phyloP scores from a whole-genome alignment of 2,888 invertebrate species.

The Periphyllus acericola region DNA sequence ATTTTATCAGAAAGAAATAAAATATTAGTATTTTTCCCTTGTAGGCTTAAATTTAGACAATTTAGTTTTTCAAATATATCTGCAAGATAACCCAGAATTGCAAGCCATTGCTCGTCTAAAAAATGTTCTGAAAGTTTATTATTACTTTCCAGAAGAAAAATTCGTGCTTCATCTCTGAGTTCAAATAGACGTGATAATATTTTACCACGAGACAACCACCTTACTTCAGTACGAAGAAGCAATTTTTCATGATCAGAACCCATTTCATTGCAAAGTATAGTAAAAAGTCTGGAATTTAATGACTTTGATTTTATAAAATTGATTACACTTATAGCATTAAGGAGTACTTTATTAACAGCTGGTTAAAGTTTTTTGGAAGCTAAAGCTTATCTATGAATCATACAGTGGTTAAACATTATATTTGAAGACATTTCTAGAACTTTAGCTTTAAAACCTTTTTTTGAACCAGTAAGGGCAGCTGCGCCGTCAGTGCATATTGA shows the following conservation, averaged over 20 bases:
- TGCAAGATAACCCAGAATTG: too few species aligned
- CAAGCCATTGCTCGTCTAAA: constrained; percentile 48
- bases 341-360: constrained; percentile 19
- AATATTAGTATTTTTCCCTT: too few species aligned
- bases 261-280: constrained; percentile 42
- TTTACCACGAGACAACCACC: too few species aligned
- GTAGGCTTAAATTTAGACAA: too few species aligned
- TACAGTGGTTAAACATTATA: constrained; percentile 23
- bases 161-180: constrained; percentile 19
- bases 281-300: constrained; percentile 35
- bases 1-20: too few species aligned
- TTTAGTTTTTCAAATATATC: too few species aligned
- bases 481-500: constrained; percentile 1
- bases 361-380: constrained; percentile 20
- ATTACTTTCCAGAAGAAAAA: constrained; percentile 38
- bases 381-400: constrained; percentile 39
- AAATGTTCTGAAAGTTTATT: constrained; percentile 35
- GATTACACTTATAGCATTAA: constrained; percentile 14
- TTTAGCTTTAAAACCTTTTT: background rate
- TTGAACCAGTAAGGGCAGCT: constrained; percentile 17
- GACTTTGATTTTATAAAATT: constrained; percentile 26
- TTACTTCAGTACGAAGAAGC: constrained; percentile 30
- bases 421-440: constrained; percentile 5
- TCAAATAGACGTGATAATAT: constrained; percentile 1
- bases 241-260: constrained; percentile 49